Base-by-base conservation (phyloP, 2,888 invertebrate species). In the Drosophila mettleri region DNA sequence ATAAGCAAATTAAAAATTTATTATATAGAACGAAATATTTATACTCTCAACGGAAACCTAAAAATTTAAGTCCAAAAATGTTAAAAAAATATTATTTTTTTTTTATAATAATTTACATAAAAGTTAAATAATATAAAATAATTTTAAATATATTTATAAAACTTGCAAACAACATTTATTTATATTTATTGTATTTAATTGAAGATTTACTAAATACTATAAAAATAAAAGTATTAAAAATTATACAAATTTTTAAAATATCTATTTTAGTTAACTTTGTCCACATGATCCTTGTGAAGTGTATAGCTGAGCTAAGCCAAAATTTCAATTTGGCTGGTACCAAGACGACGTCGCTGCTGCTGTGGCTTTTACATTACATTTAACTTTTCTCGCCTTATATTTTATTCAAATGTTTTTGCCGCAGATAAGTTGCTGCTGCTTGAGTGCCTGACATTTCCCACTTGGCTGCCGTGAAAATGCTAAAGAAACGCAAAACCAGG, bases 381-480 rank as follows among this genome's bases (percentile, higher is more conserved):
- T 79, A 87, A 85, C 86, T 85, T 87, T 76, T 85, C 80, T 86
- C 74, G 86, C 75, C 74, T 86, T 85, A 83, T 83, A 83, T 83
- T 85, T 83, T 83, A 83, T 83, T 83, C 87, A 83, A 83, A 83
- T 83, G 80, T 58, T 63, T 81, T 54, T 74, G 69, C 66, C 63
- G 49, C 77, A 79, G 79, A 87, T 85, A 87, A 76, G 76, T 86
- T 73, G 69, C 67, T 63, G 70, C 53, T 60, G 86, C 78, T 78
- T 71, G 74, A 80, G 73, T 70, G 78, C 63, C 76, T 73, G 78
- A 74, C 84, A 71, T 80, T 85, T 88, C 63, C 78, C 84, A 83
- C 86, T 86, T 78, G 74, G 71, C 73, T 67, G 78, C 80, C 70
- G 76, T 83, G 74, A 78, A 75, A 87, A 76, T 63, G 64, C 60